Evolutionary conservation across 2,888 invertebrate genomes (phyloP), one percentile per base, ranked within the genome.

Genomic region (Papilio protenor): DNA sequence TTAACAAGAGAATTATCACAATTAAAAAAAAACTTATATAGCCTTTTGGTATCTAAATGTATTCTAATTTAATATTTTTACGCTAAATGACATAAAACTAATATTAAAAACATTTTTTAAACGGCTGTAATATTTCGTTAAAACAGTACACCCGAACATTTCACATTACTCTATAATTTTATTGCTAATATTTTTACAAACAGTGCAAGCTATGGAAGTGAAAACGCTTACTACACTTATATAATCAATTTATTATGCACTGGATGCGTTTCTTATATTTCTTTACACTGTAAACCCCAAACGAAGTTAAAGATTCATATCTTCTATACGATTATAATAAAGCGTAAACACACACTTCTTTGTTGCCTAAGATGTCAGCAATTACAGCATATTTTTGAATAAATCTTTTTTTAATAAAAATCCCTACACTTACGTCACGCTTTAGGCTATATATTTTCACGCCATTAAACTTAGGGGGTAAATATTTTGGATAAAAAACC

Each of bases 201-300:
- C 87, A 90, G 92, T 92, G 92, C 92, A 92, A 92, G 91, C 91
- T 92, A 92, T 89, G 91, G 91, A 92, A 92, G 92, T 92, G 92
- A 87, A 84, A 81, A 84, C 81, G 47, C 79, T 84, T 83, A 87
- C 81, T 78, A 81, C 40, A 80, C 82, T 85, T 84, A 83, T 84
- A 84, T 85, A 82, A 80, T 77, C 76, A 69, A 81, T 82, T 66
- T n/a, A 66, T 72, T 79, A 75, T 47, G 69, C 21, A 73, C 73
- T 74, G 79, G 73, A 52, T 11, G 64, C 23, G 8, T 33, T 40
- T 23, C 33, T 61, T 64, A 18, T 0, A 12, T 27, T 61, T 27
- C 3, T 23, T 1, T 27, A 61, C 14, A 23, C 59, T 61, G 21
- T 59, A 27, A 23, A 61, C 23, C 12, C 12, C 14, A 61, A 59